phyloP scores from a whole-genome alignment of 2,888 invertebrate species.

The Rhagophthalmus giganteus region DNA sequence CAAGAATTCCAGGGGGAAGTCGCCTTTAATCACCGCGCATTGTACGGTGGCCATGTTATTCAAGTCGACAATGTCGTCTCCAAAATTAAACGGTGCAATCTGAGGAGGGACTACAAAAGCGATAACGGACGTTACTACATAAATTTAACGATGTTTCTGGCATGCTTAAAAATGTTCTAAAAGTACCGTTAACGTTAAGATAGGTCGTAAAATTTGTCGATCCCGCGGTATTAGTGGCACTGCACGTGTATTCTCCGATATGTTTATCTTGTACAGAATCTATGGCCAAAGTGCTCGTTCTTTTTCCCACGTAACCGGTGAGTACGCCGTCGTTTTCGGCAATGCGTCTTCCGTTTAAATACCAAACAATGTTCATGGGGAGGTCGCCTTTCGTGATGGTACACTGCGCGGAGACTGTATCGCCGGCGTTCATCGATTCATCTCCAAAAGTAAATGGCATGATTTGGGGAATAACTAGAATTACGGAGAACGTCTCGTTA shows the following conservation, averaged over 20 bases:
- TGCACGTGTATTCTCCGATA: constrained; percentile 75
- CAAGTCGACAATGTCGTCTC: constrained; percentile 65
- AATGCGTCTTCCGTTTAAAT: constrained; percentile 66
- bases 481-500: constrained; percentile 4
- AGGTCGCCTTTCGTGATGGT: constrained; percentile 75
- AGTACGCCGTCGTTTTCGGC: constrained; percentile 61
- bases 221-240: constrained; percentile 70
- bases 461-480: constrained; percentile 69
- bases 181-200: constrained; percentile 72
- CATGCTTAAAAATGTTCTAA: constrained; percentile 6
- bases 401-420: constrained; percentile 73
- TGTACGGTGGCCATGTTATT: constrained; percentile 70
- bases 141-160: too few relatives aligned
- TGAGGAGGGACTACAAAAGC: constrained; percentile 47
- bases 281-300: constrained; percentile 71
- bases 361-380: constrained; percentile 72
- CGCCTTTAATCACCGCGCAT: constrained; percentile 73
- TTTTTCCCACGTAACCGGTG: constrained; percentile 63
- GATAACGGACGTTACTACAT: too few relatives aligned
- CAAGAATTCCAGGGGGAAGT: constrained; percentile 70
- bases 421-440: constrained; percentile 75
- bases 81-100: constrained; percentile 54
- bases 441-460: constrained; percentile 74
- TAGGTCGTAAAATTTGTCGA: constrained; percentile 66
- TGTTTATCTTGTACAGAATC: constrained; percentile 74